Base-by-base conservation (phyloP, 2,113 vertebrate genomes). In the Crotophaga sulcirostris region DNA sequence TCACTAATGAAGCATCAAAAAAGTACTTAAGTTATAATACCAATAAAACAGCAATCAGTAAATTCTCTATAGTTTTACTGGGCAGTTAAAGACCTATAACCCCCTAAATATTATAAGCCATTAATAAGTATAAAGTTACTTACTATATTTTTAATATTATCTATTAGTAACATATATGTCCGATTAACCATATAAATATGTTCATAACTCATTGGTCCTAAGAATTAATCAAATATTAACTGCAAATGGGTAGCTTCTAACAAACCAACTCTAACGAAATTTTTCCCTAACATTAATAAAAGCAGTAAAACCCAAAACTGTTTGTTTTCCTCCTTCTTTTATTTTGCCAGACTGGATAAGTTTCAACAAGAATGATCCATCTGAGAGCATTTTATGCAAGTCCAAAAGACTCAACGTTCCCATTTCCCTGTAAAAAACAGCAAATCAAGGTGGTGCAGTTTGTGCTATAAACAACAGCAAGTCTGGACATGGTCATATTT, bases 31-130 rank as follows among this genome's bases (percentile, higher is more conserved):
- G 70, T 92, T 96, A 90, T 80, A 84, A 84, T 21, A 45, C 28
- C 84, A 96, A 84, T 93, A 90, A 94, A 98, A 87, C 9, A 69
- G 42, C 7, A 29, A 88, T 82, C 91, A 92, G 73, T 91, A 96
- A 97, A 94, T 96, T 95, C 68, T 85, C 94, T 87, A 45, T 74
- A 67, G 55, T 75, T 93, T 95, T 97, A 97, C 78, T 62, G 60
- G 34, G 44, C 52, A 88, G 56, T 95, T 97, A 93, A 93, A 97
- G 85, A 94, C 66, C 94, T 87, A 70, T 94, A 95, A 92, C 47
- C 52, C 58, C 81, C 25, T 92, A 93, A 94, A 89, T 45, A 96
- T 87, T 90, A 73, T 56, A 92, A 86, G 18, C 69, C 55, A 90
- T 92, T 97, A 93, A 94, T 93, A 94, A 95, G 44, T 78, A 87